Evolutionary conservation across 2,888 invertebrate genomes (phyloP).

Genomic region (Candidula unifasciata): DNA sequence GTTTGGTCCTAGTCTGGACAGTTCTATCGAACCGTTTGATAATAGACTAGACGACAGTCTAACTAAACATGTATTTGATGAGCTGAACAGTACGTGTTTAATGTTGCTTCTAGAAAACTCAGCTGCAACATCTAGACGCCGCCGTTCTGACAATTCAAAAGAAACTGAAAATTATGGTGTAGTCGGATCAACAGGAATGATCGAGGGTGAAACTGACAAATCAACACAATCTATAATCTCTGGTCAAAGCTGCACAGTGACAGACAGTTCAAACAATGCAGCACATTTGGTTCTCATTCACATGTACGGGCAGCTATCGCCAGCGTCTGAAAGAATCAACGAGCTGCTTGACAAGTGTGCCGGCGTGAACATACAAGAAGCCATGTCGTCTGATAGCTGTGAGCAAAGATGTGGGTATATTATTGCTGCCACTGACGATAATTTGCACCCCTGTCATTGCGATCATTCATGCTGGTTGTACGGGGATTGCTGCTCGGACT

Average conservation of each 20-base stretch:
- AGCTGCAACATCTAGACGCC: too few species aligned
- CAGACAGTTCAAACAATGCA: background rate
- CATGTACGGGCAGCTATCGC: background rate
- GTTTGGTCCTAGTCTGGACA: too few species aligned
- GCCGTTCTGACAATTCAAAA: too few species aligned
- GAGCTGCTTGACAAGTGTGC: background rate
- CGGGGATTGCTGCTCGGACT: conserved; percentile 53
- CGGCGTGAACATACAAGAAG: background rate
- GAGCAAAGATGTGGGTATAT: conserved; percentile 4
- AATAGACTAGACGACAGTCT: too few species aligned
- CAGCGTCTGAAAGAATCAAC: background rate
- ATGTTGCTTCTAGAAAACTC: too few species aligned
- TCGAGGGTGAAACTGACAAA: background rate
- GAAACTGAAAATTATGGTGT: too few species aligned
- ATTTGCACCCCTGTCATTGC: conserved; percentile 33
- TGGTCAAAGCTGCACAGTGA: background rate
- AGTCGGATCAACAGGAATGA: too few species aligned
- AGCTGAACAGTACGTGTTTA: too few species aligned
- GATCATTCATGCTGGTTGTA: conserved; percentile 46
- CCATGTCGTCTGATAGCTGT: background rate
- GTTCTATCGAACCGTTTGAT: too few species aligned
- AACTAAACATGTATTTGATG: too few species aligned
- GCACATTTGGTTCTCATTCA: background rate
- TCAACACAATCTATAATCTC: background rate
- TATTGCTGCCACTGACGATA: background rate